phyloP scores from a whole-genome alignment of 2,113 vertebrate genomes.

The Odontesthes bonariensis region DNA sequence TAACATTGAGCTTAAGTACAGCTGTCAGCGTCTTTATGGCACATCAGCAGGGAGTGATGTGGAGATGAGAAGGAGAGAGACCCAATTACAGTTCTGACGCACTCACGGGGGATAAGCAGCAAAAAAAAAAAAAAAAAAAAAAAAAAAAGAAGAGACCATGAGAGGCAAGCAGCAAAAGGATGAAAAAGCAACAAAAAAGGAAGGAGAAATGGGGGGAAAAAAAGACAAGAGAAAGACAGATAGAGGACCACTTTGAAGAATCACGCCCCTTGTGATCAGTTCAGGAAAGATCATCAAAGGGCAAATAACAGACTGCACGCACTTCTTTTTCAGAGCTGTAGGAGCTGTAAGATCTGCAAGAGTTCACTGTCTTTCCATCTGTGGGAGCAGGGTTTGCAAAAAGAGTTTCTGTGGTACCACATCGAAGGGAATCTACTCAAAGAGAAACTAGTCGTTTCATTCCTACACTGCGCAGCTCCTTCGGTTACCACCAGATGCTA shows the following conservation, averaged over 20 bases:
- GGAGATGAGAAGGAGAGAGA: conserved; percentile 59
- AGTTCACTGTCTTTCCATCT: conserved; percentile 37
- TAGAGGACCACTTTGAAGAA: conserved; percentile 51
- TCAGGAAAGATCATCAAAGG: conserved; percentile 64
- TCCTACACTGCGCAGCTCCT: background rate
- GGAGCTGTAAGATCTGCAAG: conserved; percentile 44
- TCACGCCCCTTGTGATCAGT: conserved; percentile 68
- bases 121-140: background rate
- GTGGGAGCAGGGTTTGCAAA: conserved; percentile 1
- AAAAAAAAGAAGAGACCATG: background rate
- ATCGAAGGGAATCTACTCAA: conserved; percentile 8
- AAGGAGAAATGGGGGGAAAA: background rate
- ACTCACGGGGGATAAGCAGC: conserved; percentile 35
- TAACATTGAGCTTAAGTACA: conserved; percentile 60
- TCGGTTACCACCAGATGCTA: background rate
- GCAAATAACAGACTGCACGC: conserved; percentile 62
- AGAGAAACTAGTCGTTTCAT: conserved; percentile 21
- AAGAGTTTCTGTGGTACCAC: conserved; percentile 6
- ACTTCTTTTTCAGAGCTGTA: conserved; percentile 56
- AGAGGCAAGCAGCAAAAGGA: conserved; percentile 8
- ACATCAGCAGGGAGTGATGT: conserved; percentile 55
- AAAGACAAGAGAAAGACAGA: background rate
- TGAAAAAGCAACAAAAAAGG: conserved; percentile 5
- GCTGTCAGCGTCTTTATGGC: conserved; percentile 50
- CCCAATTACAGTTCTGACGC: conserved; percentile 71